Base-by-base conservation (phyloP, 2,888 invertebrate genomes). In the Rhimphoctona megacephalus region DNA sequence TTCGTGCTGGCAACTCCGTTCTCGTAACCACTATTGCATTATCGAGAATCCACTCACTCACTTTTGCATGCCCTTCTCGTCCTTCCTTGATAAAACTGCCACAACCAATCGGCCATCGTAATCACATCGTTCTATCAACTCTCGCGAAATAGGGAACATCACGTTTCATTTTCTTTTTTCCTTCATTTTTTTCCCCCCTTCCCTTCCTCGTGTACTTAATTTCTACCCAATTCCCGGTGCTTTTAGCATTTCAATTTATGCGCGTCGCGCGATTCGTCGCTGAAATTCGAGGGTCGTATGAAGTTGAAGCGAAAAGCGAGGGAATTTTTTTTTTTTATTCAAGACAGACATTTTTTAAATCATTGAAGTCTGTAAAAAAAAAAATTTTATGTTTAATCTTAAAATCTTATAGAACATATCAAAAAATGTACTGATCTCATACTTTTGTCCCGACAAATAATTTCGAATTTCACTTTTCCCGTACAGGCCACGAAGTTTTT, bases 171-270 rank as follows among this genome's bases (percentile, higher is more conserved):
- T 83, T 77, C 79, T 36, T 69, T 74, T 69, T 69, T 81, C 82
- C 76, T 61, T 69, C 54, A 25, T 74, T 67, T 72, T 81, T 85
- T 81, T 67, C 61, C 73, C 85, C 82, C 87, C 84, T 90, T 85
- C 88, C 88, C 87, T 83, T 77, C 87, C 89, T 90, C 88, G 90
- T 91, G 91, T 91, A 91, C 92, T 92, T 91, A 93, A 93, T 93
- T 93, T 90, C 92, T 92, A 91, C 92, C 92, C 92, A 92, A 93
- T 93, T 93, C 92, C 93, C 70, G 86, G 83, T 87, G 92, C 93
- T 93, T 92, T 93, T 92, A 93, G 91, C 93, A 91, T 93, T 93
- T 93, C 93, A 93, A 93, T 93, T 93, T 93, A 92, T 92, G 90
- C 90, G 88, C 90, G 90, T 89, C 87, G 89, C 91, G 89, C 89